Conservation (phyloP, 1,140 invertebrate genomes). For the Drosophila nigrodunni region DNA sequence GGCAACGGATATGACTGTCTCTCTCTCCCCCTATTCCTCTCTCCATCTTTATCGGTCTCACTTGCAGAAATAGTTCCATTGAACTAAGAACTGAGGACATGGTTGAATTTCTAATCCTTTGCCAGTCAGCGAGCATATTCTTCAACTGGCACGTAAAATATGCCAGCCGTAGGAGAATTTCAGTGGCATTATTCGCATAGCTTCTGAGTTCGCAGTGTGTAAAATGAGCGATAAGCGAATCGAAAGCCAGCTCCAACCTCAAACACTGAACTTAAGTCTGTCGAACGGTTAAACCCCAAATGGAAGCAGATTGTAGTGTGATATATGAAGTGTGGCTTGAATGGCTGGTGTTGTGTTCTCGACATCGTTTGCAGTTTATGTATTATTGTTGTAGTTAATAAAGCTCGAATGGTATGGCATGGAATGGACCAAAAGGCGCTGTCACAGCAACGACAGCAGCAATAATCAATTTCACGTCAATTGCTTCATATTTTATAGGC, state of each 20-base stretch:
- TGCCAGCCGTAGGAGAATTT: slow-evolving; percentile 72
- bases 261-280: slow-evolving; percentile 2
- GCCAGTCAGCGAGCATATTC: slow-evolving; percentile 45
- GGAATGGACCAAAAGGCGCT: slow-evolving; percentile 51
- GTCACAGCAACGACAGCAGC: slow-evolving; percentile 20
- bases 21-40: not conserved
- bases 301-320: not conserved
- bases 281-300: slow-evolving; percentile 10
- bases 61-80: slow-evolving; percentile 16
- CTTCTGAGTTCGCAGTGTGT: slow-evolving; percentile 62
- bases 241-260: not conserved
- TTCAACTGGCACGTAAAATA: slow-evolving; percentile 71
- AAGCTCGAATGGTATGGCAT: slow-evolving; percentile 48
- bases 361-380: slow-evolving; percentile 71
- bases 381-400: slow-evolving; percentile 69
- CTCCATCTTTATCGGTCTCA: not conserved
- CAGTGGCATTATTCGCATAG: slow-evolving; percentile 72
- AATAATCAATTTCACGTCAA: slow-evolving; percentile 81
- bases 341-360: slow-evolving; percentile 9
- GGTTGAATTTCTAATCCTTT: slow-evolving; percentile 62
- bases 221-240: slow-evolving; percentile 78
- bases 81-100: slow-evolving; percentile 20
- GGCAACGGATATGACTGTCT: not conserved
- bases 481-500: slow-evolving; percentile 81
- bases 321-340: slow-evolving; percentile 4